Evolutionary conservation across 1,140 invertebrate species (phyloP).

Genomic region (Zaprionus vittiger): DNA sequence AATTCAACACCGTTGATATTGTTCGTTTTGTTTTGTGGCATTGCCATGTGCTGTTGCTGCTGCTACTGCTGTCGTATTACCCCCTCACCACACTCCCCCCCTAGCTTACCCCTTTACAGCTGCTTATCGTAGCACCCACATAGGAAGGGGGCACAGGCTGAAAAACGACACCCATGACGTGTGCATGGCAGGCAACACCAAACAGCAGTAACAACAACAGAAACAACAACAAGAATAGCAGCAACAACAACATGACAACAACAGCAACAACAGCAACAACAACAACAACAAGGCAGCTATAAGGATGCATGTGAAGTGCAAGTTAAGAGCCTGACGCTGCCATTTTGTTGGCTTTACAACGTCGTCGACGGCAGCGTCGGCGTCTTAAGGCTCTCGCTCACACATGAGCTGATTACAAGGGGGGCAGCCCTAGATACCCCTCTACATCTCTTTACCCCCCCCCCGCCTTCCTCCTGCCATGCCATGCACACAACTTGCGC

Average conservation of each 20-base stretch:
- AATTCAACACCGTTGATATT: slow-evolving; percentile 72
- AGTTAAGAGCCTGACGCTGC: slow-evolving; percentile 48
- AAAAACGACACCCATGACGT: slow-evolving; percentile 69
- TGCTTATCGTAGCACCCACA: slow-evolving; percentile 18
- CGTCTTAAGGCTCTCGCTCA: slow-evolving; percentile 48
- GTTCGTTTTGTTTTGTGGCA: slow-evolving; percentile 31
- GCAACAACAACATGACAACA: slow-evolving; percentile 20
- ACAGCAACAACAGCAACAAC: background rate
- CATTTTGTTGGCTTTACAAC: slow-evolving; percentile 54
- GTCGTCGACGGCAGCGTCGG: slow-evolving; percentile 10
- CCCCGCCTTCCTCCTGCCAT: background rate
- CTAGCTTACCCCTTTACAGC: slow-evolving; percentile 22
- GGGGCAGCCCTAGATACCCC: background rate
- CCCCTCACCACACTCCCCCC: background rate
- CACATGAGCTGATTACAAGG: slow-evolving; percentile 76
- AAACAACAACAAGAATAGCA: slow-evolving; percentile 43
- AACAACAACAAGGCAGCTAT: slow-evolving; percentile 33
- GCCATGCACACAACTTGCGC: slow-evolving; percentile 61
- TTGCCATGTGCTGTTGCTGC: background rate
- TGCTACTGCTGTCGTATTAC: slow-evolving; percentile 7
- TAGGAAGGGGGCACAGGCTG: slow-evolving; percentile 32
- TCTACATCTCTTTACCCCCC: slow-evolving; percentile 4
- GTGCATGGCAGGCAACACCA: slow-evolving; percentile 28
- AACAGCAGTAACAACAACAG: slow-evolving; percentile 4
- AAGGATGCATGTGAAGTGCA: slow-evolving; percentile 66